Evolutionary conservation across 2,797 vertebrate species (phyloP), one percentile per base, ranked within the genome.

Genomic region (Odontamblyopus rebecca): DNA sequence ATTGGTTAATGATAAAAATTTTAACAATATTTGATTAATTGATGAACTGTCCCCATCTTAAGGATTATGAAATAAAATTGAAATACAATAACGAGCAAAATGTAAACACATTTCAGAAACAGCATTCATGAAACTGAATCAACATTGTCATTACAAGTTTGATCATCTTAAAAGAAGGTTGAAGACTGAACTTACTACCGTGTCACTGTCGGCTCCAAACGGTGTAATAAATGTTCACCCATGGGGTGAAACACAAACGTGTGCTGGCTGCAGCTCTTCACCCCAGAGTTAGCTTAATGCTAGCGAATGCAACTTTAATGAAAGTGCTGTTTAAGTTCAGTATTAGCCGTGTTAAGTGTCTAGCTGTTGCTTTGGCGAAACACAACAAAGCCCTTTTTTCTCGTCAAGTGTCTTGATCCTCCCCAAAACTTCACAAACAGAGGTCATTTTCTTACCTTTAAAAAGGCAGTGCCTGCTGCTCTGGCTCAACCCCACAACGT

Each of bases 371-470:
- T 12, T 0, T 30, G 19, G 5, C 0, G 1, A 32, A 30, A 13
- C 7, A 61, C 18, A 9, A 2, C 5, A 23, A 11, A 7, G 3
- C 4, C 6, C 15, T 18, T 19, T 38, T 12, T 44, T 19, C 6
- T 5, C 56, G 0, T 2, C 44, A 65, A 2, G 3, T 0, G 11
- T 0, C 15, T 26, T 2, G 1, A 2, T 12, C 5, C 15, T 11
- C 7, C 12, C 2, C 32, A 72, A 26, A 61, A 15, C 18, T 50
- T 3, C 56, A 2, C 53, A 1, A 57, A 1, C 54, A 8, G 12
- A 6, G 18, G 15, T 23, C 29, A 15, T 68, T 8, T 15, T 18
- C 70, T 80, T 74, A 78, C 70, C 72, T 73, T 30, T 23, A 1
- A 4, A 0, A 30, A 54, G 5, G 6, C 15, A 9, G 26, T 16